Evolutionary conservation across 37 sponge, comb jelly and placozoan genomes (phyloP), one percentile per base, ranked within the genome.

Genomic region (Halisarca cf. caerulea): DNA sequence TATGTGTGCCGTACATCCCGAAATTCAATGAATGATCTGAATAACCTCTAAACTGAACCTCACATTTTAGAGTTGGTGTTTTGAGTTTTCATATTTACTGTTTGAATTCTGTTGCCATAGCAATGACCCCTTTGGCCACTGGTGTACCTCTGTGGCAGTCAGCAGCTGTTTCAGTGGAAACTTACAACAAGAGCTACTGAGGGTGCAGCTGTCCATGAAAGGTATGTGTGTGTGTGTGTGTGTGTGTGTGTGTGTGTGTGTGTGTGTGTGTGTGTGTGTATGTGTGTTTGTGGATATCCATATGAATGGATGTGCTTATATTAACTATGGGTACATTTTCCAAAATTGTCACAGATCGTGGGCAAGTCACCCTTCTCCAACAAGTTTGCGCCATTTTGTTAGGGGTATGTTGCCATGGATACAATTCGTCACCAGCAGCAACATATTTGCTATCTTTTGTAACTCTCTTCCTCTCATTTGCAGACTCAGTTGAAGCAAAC

Each of bases 141-240:
- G 95, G 95, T 89, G 91, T 74, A 88, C 94, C 0, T 82, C 94
- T 11, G 78, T 87, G 1, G 90, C 85, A 1, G 23, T 95, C 4
- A 54, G 94, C 24, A 68, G 62, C 28, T 66, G 90, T 21, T 85
- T 95, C 35, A 89, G 86, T 53, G 72, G 87, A 0, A 40, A 21
- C 21, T 85, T 82, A 47, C 95, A 95, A 55, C 89, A 91, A 40
- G 94, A 95, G 72, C 83, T 95, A 54, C 88, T 95, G 3, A 86
- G 95, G 25, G 95, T 95, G 2, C 95, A 95, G 72, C 88, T 95
- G 21, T 90, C 95, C 5, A 88, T 89, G 88, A 86, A 86, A 80
- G 95, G 90, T 3, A 74, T 69, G 23, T 44, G n/a, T n/a, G n/a
- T n/a, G n/a, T n/a, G n/a, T n/a, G n/a, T n/a, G n/a, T n/a, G n/a